Evolutionary conservation across 2,888 invertebrate species (phyloP).

Genomic region (Troides aeacus): DNA sequence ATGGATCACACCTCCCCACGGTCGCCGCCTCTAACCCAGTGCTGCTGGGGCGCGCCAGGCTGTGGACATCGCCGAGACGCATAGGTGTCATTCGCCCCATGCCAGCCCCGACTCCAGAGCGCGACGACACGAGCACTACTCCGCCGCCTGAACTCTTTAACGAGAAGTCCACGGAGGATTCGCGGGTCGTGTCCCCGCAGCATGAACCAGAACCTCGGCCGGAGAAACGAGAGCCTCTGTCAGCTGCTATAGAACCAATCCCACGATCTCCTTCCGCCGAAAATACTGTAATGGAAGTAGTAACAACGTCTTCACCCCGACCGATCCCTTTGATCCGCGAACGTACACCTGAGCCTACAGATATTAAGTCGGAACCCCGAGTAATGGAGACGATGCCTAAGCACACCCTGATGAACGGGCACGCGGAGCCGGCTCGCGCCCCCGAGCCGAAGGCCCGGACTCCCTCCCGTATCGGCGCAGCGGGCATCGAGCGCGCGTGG

Average conservation of each 20-base stretch:
- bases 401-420: slow-evolving; percentile 46
- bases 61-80: slow-evolving; percentile 61
- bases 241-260: slow-evolving; percentile 68
- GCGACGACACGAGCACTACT: slow-evolving; percentile 34
- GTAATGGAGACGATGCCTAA: slow-evolving; percentile 29
- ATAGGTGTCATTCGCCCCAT: slow-evolving; percentile 81
- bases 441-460: slow-evolving; percentile 34
- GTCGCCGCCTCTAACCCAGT: slow-evolving; percentile 65
- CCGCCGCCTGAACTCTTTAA: slow-evolving; percentile 27
- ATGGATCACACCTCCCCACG: slow-evolving; percentile 61
- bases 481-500: slow-evolving; percentile 64
- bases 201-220: slow-evolving; percentile 38
- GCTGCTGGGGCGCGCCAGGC: slow-evolving; percentile 56
- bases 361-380: slow-evolving; percentile 32
- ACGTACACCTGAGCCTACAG: slow-evolving; percentile 33
- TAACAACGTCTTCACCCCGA: slow-evolving; percentile 22
- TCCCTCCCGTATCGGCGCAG: slow-evolving; percentile 50
- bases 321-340: slow-evolving; percentile 31
- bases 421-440: slow-evolving; percentile 36
- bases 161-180: slow-evolving; percentile 39
- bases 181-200: slow-evolving; percentile 40
- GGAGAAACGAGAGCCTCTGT: slow-evolving; percentile 50
- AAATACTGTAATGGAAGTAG: slow-evolving; percentile 50
- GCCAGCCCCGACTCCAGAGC: slow-evolving; percentile 49
- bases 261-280: slow-evolving; percentile 55